These are phyloP conservation scores for Norana najaformis DNA, from an alignment of 2,888 invertebrate genomes.

Conservation along the genomic window DNA sequence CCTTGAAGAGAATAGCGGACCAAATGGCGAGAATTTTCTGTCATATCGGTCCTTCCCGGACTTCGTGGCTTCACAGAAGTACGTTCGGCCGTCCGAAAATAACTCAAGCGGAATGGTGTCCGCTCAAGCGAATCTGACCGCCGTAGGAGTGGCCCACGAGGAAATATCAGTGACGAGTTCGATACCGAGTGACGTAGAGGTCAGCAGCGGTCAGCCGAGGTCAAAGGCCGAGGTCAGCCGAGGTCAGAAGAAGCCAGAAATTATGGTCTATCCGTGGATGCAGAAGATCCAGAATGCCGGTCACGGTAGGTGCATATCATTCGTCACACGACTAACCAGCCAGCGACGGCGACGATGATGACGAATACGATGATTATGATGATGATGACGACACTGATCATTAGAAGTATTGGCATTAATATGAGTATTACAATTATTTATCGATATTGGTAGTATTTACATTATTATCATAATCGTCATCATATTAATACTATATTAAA, in stretches of 20 bases:
- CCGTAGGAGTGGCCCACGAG: background rate
- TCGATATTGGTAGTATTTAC: too few relatives aligned
- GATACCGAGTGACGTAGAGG: background rate
- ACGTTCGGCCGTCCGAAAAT: background rate
- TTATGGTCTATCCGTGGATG: conserved; percentile 22
- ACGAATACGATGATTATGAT: background rate
- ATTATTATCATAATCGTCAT: background rate
- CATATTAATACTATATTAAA: too few relatives aligned
- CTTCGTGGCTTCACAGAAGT: background rate
- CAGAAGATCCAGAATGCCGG: conserved; percentile 2
- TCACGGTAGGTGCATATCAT: background rate
- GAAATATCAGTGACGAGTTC: background rate
- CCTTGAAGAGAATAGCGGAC: background rate
- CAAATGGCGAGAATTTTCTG: background rate
- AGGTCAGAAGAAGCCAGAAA: conserved; percentile 15
- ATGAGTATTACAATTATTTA: too few relatives aligned
- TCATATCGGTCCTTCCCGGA: background rate
- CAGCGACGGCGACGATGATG: background rate
- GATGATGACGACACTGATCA: background rate
- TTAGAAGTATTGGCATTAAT: too few relatives aligned
- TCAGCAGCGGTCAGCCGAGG: conserved; percentile 10
- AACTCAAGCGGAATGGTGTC: background rate
- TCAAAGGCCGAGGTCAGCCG: background rate
- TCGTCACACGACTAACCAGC: background rate
- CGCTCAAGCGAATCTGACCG: background rate